Percentiles rank a stretch among this genome's conserved stretches.
Conservation (phyloP, 2,113 vertebrate species). For the Ciconia stormi region DNA sequence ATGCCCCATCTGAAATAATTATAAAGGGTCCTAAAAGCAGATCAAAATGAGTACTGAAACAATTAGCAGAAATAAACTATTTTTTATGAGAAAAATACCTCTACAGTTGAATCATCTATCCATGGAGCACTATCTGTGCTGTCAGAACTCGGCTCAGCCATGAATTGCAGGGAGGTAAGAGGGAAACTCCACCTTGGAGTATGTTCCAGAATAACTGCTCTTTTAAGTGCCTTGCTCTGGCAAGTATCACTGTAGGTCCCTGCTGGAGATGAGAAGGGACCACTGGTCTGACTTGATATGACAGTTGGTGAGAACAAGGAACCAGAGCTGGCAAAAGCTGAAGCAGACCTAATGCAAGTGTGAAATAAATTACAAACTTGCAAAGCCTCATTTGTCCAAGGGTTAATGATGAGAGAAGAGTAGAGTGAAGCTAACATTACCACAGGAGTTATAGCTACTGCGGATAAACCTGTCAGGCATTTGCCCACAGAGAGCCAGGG, state of each 20-base stretch:
- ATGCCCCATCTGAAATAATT: neutral
- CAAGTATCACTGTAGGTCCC: neutral
- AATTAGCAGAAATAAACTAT: neutral
- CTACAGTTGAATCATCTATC: neutral
- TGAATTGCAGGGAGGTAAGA: neutral
- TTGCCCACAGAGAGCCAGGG: neutral
- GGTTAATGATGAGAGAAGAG: neutral
- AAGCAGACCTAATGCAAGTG: neutral
- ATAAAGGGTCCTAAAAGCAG: neutral
- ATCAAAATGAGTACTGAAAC: neutral
- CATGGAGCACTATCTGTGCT: neutral
- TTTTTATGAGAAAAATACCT: neutral
- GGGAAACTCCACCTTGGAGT: neutral
- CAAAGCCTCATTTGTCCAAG: neutral
- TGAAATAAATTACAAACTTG: neutral
- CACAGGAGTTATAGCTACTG: neutral
- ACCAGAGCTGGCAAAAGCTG: neutral
- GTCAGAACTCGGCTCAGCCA: neutral
- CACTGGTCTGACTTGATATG: neutral
- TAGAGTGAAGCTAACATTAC: neutral
- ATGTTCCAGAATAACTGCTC: neutral
- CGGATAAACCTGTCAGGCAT: neutral
- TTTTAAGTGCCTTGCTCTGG: neutral
- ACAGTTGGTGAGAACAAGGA: neutral
- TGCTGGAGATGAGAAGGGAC: neutral